These are phyloP conservation scores for Odiellus spinosus DNA, from an alignment of 2,888 invertebrate species.

Conservation along the genomic window DNA sequence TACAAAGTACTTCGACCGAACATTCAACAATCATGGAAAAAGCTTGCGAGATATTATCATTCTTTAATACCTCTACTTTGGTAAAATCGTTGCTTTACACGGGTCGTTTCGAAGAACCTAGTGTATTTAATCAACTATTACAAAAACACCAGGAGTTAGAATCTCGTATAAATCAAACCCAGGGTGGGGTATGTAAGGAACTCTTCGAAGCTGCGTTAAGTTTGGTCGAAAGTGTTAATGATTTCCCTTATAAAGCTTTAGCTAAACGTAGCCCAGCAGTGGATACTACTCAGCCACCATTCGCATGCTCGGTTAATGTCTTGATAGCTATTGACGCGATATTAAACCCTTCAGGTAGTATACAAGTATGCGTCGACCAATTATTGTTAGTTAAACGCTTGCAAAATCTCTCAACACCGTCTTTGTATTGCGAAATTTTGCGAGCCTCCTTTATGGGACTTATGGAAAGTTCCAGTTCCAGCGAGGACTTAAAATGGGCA, in stretches of 20 bases:
- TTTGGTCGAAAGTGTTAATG: conserved; percentile 15
- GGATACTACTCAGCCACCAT: conserved; percentile 16
- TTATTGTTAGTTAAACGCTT: conserved; percentile 66
- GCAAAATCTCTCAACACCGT: conserved; percentile 51
- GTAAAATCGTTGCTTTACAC: conserved; percentile 29
- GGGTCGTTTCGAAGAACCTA: conserved; percentile 35
- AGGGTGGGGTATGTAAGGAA: conserved; percentile 19
- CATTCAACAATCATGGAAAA: conserved; percentile 27
- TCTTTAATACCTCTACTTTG: conserved; percentile 26
- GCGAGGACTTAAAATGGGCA: conserved; percentile 68
- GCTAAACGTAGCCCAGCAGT: not conserved
- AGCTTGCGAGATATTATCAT: conserved; percentile 25
- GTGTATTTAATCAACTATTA: conserved; percentile 46
- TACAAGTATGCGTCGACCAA: conserved; percentile 61
- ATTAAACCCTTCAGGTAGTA: conserved; percentile 66
- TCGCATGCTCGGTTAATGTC: conserved; percentile 18
- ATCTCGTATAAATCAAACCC: conserved; percentile 17
- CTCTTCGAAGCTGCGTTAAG: conserved; percentile 19
- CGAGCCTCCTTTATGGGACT: conserved; percentile 77
- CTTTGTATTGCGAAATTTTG: conserved; percentile 74
- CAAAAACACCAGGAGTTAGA: conserved; percentile 63
- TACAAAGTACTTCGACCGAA: conserved; percentile 20
- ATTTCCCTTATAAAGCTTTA: conserved; percentile 7
- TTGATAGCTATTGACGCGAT: conserved; percentile 68
- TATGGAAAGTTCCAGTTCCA: conserved; percentile 64